Percentiles rank a stretch among this genome's conserved stretches.
Evolutionary conservation across 2,797 vertebrate species (phyloP).

Genomic region (Xiphophorus birchmanni): DNA sequence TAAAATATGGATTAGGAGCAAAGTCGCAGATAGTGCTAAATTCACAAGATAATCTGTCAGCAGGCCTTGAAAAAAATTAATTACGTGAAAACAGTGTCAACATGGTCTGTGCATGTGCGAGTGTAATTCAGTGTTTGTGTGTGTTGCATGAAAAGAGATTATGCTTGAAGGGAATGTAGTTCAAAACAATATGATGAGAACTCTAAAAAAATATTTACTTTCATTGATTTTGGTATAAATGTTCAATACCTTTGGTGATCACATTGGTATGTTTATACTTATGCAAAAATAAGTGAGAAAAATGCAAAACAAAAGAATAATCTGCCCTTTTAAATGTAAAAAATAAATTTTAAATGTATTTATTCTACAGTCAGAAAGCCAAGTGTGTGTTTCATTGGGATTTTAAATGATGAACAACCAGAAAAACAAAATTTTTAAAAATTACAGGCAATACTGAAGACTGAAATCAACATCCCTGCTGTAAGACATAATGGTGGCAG

Average conservation of each 20-base stretch:
- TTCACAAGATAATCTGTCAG: slow-evolving; percentile 71
- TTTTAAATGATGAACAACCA: neutral
- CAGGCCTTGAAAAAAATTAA: slow-evolving; percentile 48
- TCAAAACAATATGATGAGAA: neutral
- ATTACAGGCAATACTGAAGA: neutral
- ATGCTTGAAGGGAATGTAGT: neutral
- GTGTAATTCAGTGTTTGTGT: neutral
- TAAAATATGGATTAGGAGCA: slow-evolving; percentile 78
- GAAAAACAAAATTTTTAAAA: too few relatives aligned
- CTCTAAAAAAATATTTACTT: neutral
- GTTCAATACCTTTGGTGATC: neutral
- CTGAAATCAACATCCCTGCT: neutral
- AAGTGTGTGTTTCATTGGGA: neutral
- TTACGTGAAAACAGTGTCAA: slow-evolving; percentile 65
- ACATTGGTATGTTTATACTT: neutral
- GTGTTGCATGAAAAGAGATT: neutral
- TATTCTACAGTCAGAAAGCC: neutral
- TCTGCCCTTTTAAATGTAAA: neutral
- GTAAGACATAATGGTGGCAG: neutral
- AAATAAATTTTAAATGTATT: neutral
- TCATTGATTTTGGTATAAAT: neutral
- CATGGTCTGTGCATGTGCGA: neutral
- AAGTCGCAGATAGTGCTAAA: slow-evolving; percentile 75
- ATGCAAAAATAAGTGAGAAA: neutral
- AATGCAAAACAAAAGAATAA: neutral